Base-by-base conservation (phyloP, 2,113 vertebrate species). In the Arvicanthis niloticus region DNA sequence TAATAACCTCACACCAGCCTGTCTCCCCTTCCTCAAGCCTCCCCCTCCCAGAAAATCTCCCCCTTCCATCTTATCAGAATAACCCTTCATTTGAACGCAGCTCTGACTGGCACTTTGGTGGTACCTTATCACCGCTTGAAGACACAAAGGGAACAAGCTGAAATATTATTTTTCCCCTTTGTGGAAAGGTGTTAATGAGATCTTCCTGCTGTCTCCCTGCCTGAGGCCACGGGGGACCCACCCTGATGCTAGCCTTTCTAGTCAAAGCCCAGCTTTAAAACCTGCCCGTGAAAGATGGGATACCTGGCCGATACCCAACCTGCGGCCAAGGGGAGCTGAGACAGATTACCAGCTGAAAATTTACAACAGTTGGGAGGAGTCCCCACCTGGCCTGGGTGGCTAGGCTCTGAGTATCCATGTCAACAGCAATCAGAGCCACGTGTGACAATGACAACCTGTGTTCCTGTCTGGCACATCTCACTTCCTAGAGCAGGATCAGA, bases 1-100 rank as follows among this genome's bases (percentile, higher is more conserved):
- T 98, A 99, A 99, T 99, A 99, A 99, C 98, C 98, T 98, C 97
- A 97, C 97, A 96, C 96, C 95, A 76, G 96, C 11, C 4, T 9
- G 0, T 2, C 31, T 89, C 92, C 70, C 77, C 45, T 45, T 94
- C 77, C 78, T 76, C 24, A 42, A 37, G 88, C 1, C 42, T 42
- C 85, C 73, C 91, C 77, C 93, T 45, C 93, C 96, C 94, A 19
- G 11, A 97, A 89, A 97, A 97, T 98, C 98, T 96, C 94, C 81
- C 96, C 86, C 97, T 93, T 98, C 96, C 97, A 97, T 98, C 98
- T 98, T 98, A 98, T 98, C 98, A 97, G 98, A 97, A 97, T 96
- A 97, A 98, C 96, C 95, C 97, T 93, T 98, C 98, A 98, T 93
- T 94, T 93, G 97, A 98, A 97, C 93, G 89, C 96, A 98, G 97